Conservation (phyloP, 2,797 vertebrate species). For the Lophotriccus pileatus region DNA sequence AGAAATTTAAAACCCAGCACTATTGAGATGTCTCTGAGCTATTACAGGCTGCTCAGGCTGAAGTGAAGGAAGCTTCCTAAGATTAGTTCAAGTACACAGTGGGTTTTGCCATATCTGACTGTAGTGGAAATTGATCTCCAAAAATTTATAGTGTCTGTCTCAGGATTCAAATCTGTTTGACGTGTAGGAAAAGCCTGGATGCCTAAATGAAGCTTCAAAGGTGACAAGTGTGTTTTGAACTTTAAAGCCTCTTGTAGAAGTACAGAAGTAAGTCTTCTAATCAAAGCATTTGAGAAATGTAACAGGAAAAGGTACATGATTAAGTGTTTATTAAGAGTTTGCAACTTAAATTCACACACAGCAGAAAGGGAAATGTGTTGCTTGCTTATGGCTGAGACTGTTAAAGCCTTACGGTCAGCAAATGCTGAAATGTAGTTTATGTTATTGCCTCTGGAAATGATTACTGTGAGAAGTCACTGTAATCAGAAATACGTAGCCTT, state of each 20-base stretch:
- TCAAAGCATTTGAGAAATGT: background rate
- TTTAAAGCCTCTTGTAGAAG: background rate
- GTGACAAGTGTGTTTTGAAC: background rate
- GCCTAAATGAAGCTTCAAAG: background rate
- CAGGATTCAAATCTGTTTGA: background rate
- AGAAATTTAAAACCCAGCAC: background rate
- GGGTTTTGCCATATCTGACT: background rate
- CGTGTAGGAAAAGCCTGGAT: background rate
- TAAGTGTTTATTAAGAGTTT: background rate
- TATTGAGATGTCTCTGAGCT: background rate
- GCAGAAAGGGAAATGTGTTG: background rate
- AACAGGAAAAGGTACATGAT: background rate
- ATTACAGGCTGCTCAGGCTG: background rate
- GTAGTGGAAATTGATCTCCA: background rate
- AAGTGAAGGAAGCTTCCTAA: background rate
- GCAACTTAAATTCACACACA: background rate
- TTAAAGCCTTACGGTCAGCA: slow-evolving; percentile 14
- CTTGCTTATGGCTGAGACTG: background rate
- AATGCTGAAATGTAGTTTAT: slow-evolving; percentile 1
- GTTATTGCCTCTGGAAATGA: slow-evolving; percentile 16
- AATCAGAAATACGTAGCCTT: background rate
- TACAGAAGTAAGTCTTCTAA: background rate
- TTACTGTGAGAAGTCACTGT: background rate
- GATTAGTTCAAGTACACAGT: background rate
- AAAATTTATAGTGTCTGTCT: background rate